phyloP scores from a whole-genome alignment of 2,113 vertebrate species.

The Scatophagus argus region DNA sequence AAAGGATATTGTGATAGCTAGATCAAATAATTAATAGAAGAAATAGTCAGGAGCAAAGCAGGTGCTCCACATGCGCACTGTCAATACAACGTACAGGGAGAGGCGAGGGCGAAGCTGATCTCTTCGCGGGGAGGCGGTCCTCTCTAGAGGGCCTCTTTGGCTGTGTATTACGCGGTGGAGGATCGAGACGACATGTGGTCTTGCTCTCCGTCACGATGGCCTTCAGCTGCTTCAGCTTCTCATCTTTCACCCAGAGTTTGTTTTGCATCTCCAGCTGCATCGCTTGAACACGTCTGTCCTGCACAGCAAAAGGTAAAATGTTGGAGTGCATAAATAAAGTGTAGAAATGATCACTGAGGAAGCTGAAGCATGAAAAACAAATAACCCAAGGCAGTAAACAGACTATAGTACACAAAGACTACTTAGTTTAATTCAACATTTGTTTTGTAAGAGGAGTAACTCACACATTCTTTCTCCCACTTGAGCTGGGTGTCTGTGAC shows the following conservation, averaged over 20 bases:
- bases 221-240: conserved; percentile 98
- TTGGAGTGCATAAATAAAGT: neutral
- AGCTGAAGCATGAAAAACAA: neutral
- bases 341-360: too few species aligned
- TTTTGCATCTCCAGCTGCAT: conserved; percentile 98
- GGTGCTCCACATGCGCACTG: neutral
- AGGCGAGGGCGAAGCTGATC: conserved; percentile 88
- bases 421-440: neutral
- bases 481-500: conserved; percentile 90
- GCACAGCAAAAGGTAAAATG: neutral
- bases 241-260: conserved; percentile 99
- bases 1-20: too few species aligned
- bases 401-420: too few species aligned
- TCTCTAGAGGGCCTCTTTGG: conserved; percentile 86
- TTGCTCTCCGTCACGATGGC: conserved; percentile 94
- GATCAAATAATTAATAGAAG: too few species aligned
- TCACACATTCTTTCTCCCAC: conserved; percentile 98
- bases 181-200: conserved; percentile 81
- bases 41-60: neutral
- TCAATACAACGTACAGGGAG: conserved; percentile 83
- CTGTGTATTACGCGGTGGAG: conserved; percentile 69
- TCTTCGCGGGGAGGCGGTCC: conserved; percentile 82
- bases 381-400: too few species aligned
- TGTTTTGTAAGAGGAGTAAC: conserved; percentile 64
- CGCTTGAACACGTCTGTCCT: conserved; percentile 94